Percentiles rank a stretch among this genome's conserved stretches.
phyloP scores from a whole-genome alignment of 2,888 invertebrate species.

The Panzeria rudis region DNA sequence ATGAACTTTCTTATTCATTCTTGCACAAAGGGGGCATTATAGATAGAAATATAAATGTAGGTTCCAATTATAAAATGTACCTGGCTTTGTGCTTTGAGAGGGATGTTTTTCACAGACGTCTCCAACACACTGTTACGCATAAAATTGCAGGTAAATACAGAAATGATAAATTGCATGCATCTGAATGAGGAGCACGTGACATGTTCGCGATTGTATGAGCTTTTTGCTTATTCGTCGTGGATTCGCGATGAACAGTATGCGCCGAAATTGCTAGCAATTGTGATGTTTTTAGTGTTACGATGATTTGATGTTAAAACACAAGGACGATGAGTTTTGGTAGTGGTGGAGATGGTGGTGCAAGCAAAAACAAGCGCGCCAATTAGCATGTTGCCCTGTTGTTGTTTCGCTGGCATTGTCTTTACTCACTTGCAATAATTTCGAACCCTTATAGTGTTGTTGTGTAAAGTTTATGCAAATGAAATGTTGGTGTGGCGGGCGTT shows the following conservation, averaged over 20 bases:
- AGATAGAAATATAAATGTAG: conserved; percentile 18
- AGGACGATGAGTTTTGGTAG: conserved; percentile 56
- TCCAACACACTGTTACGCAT: conserved; percentile 51
- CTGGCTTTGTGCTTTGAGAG: conserved; percentile 39
- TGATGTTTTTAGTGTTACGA: conserved; percentile 32
- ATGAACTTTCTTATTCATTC: conserved; percentile 59
- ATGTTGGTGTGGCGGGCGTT: conserved; percentile 73
- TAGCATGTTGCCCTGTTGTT: conserved; percentile 78
- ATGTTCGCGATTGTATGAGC: conserved; percentile 75
- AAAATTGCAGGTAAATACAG: conserved; percentile 80
- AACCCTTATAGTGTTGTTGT: conserved; percentile 61
- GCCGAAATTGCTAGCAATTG: conserved; percentile 73
- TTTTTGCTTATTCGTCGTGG: conserved; percentile 81
- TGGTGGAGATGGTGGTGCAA: conserved; percentile 27
- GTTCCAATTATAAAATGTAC: conserved; percentile 44
- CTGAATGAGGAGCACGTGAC: conserved; percentile 76
- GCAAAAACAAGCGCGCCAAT: conserved; percentile 78
- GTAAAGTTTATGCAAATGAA: conserved; percentile 75
- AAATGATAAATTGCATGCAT: conserved; percentile 79
- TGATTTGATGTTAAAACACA: conserved; percentile 15
- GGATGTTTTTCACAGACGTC: conserved; percentile 62
- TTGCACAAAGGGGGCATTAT: conserved; percentile 24
- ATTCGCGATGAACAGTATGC: conserved; percentile 76
- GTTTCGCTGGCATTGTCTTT: conserved; percentile 68
- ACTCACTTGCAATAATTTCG: conserved; percentile 72